phyloP scores from a whole-genome alignment of 2,888 invertebrate genomes.

The Parasteatoda lunata region DNA sequence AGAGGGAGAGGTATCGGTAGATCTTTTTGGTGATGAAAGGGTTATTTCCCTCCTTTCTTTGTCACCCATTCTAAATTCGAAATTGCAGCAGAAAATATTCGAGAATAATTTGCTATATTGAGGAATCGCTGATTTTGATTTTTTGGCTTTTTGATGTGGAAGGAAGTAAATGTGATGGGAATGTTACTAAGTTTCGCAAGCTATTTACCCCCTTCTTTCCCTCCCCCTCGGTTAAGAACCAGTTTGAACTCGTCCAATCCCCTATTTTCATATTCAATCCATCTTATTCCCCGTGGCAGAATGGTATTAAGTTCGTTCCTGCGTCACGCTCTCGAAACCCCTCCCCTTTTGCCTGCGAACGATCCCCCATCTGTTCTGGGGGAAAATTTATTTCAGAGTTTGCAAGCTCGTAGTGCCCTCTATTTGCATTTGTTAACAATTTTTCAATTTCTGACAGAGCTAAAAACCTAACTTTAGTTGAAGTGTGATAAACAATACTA shows the following conservation, averaged over 20 bases:
- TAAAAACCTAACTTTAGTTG: no score
- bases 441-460: not conserved
- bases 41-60: not conserved
- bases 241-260: conserved; percentile 1
- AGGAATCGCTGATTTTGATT: not conserved
- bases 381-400: not conserved
- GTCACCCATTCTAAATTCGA: no score
- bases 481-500: no score
- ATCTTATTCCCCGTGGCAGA: conserved; percentile 6
- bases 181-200: not conserved
- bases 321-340: conserved; percentile 22
- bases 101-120: not conserved
- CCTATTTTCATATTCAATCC: conserved; percentile 31
- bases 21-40: no score
- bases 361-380: conserved; percentile 5
- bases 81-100: not conserved
- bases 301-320: conserved; percentile 25
- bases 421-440: not conserved
- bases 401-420: conserved; percentile 3
- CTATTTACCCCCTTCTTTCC: not conserved
- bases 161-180: not conserved
- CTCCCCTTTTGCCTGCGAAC: not conserved
- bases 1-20: conserved; percentile 3
- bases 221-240: conserved; percentile 20
- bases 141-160: not conserved